Evolutionary conservation across 2,797 vertebrate genomes (phyloP).

Genomic region (Hybognathus amarus): DNA sequence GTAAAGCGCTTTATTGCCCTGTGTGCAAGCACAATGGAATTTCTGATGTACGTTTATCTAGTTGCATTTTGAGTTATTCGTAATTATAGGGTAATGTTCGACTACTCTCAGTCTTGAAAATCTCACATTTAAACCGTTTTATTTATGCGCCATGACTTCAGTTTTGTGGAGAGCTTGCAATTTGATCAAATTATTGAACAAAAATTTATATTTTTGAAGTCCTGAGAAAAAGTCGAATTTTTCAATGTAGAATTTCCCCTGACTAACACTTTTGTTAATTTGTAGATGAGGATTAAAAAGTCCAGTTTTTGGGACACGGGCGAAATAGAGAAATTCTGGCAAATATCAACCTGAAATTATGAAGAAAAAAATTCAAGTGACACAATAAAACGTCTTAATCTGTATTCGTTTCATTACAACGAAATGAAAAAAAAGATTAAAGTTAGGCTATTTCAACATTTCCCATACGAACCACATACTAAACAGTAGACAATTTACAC

Average conservation of each 20-base stretch:
- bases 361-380: neutral
- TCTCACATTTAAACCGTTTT: neutral
- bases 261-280: neutral
- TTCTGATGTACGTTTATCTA: neutral
- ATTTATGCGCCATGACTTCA: neutral
- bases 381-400: neutral
- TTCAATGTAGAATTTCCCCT: neutral
- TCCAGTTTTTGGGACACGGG: neutral
- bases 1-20: conserved; percentile 38
- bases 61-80: neutral
- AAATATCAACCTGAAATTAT: neutral
- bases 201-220: neutral
- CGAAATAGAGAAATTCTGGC: neutral
- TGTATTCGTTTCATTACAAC: neutral
- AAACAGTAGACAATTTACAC: neutral
- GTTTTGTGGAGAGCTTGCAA: neutral
- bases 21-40: conserved; percentile 19
- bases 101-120: neutral
- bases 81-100: neutral
- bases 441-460: too few species aligned
- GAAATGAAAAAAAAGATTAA: neutral
- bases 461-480: neutral
- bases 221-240: neutral
- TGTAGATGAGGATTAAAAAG: neutral
- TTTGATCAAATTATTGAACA: too few species aligned